A percentile compares a stretch with the other conserved stretches of the same genome.
These are phyloP conservation scores for Porites lutea DNA, from an alignment of 64 coral and sea anemone genomes.

Conservation along the genomic window DNA sequence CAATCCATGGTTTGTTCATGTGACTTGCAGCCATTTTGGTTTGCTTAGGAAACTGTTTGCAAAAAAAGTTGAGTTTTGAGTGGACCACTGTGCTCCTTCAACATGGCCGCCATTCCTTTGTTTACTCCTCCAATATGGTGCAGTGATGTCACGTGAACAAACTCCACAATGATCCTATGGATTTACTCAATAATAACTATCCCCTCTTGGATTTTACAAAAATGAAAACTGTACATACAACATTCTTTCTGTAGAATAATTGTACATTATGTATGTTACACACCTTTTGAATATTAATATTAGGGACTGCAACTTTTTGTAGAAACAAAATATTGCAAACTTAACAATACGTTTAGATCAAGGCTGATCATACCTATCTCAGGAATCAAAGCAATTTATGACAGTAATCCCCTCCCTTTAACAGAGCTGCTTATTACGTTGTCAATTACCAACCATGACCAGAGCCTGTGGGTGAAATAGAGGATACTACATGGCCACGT, in stretches of 20 bases:
- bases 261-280: conserved; percentile 8
- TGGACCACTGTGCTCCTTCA: too few relatives aligned
- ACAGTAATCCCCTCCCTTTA: neutral
- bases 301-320: conserved; percentile 8
- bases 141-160: neutral
- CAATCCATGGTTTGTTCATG: too few relatives aligned
- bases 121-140: too few relatives aligned
- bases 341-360: neutral
- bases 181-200: neutral
- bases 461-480: too few relatives aligned
- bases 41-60: too few relatives aligned
- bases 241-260: neutral
- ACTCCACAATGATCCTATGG: neutral
- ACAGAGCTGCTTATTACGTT: neutral
- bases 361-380: too few relatives aligned
- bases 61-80: too few relatives aligned
- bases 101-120: too few relatives aligned
- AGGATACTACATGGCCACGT: too few relatives aligned
- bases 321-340: neutral
- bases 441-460: too few relatives aligned
- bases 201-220: neutral
- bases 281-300: neutral
- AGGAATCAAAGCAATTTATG: too few relatives aligned
- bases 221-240: conserved; percentile 43
- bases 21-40: too few relatives aligned